Base-by-base conservation (phyloP, 2,797 vertebrate species). In the Micropoecilia bifurca region DNA sequence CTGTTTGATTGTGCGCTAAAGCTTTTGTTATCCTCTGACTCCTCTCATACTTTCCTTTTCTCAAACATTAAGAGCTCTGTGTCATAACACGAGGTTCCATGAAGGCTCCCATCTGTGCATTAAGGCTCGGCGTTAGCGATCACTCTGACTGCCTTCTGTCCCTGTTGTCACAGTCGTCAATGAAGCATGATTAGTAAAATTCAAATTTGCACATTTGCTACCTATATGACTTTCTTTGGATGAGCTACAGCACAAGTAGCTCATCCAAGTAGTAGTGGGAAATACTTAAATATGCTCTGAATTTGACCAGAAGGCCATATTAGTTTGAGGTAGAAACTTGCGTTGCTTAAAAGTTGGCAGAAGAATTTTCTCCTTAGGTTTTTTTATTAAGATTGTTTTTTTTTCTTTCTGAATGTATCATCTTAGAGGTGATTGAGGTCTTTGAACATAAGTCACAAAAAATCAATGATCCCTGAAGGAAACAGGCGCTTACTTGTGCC, bases 51-150 rank as follows among this genome's bases (percentile, higher is more conserved):
- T 79, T 77, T 79, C 88, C 48, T 86, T 53, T 90, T 92, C 88
- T 93, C 94, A 88, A 87, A 88, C 87, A 74, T 53, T 79, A 91
- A 88, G 41, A 71, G 68, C 77, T 90, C 84, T 74, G 75, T 69
- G 75, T 89, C 89, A 84, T 88, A 85, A 90, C 6, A 9, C 84
- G 50, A 55, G 83, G 82, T 89, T 91, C 87, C 90, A 93, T 92
- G 90, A 92, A 88, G 87, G 87, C 18, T 14, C 74, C 90, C 93
- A 92, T 95, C 93, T 95, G 92, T 79, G 73, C 71, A 9, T 75
- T 0, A 69, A 61, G 78, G 86, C 81, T 77, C 46, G 33, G 47
- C 79, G 73, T 41, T 30, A 53, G 84, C 61, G 81, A 78, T 73
- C 84, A 91, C 81, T 87, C 79, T 85, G 79, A 74, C 82, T 77